A percentile compares a stretch with the other conserved stretches of the same genome.
Evolutionary conservation across 2,113 vertebrate genomes (phyloP).

Genomic region (Stegostoma tigrinum): DNA sequence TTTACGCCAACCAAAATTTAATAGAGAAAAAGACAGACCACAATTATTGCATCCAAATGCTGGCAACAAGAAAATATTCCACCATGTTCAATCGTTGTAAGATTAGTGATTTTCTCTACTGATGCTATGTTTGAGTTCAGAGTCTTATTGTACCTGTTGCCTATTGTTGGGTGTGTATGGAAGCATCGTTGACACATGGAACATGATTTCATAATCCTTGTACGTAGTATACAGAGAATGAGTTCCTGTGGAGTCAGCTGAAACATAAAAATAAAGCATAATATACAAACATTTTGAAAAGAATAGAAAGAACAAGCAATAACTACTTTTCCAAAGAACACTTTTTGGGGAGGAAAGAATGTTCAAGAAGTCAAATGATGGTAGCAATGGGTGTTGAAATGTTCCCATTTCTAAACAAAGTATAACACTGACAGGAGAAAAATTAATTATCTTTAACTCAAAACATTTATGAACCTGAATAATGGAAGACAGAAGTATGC

Average conservation of each 20-base stretch:
- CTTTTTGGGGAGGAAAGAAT: neutral
- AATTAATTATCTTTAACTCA: neutral
- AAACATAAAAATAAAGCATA: constrained; percentile 44
- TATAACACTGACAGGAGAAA: neutral
- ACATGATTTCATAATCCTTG: constrained; percentile 97
- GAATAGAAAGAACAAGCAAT: neutral
- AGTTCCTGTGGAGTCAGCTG: constrained; percentile 91
- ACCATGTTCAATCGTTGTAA: neutral
- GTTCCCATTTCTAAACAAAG: neutral
- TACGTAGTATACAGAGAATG: constrained; percentile 97
- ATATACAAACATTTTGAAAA: neutral
- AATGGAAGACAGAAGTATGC: neutral
- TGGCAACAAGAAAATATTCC: neutral
- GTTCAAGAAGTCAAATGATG: neutral
- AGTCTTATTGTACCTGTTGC: constrained; percentile 75
- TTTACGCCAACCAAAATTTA: neutral
- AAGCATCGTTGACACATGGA: constrained; percentile 93
- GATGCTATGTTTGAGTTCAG: neutral
- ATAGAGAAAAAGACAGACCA: neutral
- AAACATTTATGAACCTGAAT: neutral
- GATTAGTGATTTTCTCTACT: neutral
- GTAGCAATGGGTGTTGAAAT: neutral
- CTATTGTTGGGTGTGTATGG: constrained; percentile 92
- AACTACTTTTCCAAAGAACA: neutral
- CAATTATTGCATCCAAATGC: neutral